Evolutionary conservation across 2,797 vertebrate species (phyloP).

Genomic region (Cuniculus paca): DNA sequence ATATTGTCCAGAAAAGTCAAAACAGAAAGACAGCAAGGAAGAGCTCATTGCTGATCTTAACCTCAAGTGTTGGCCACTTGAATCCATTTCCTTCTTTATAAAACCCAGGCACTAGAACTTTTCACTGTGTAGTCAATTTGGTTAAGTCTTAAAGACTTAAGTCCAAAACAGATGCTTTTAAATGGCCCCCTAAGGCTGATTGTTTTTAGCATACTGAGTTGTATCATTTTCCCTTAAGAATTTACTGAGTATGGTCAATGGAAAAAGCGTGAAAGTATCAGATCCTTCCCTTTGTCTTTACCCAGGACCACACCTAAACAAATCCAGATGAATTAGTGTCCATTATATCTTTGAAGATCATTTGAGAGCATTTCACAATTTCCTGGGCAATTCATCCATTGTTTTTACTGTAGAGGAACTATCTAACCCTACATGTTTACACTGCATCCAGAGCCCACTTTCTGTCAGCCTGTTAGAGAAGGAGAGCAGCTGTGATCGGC

Average conservation of each 20-base stretch:
- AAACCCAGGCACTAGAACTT: slow-evolving; percentile 59
- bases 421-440: slow-evolving; percentile 53
- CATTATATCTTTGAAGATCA: slow-evolving; percentile 74
- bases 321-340: slow-evolving; percentile 73
- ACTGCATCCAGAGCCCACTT: slow-evolving; percentile 50
- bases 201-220: slow-evolving; percentile 51
- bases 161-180: slow-evolving; percentile 64
- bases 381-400: slow-evolving; percentile 61
- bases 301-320: slow-evolving; percentile 72
- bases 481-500: slow-evolving; percentile 4
- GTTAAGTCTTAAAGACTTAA: slow-evolving; percentile 54
- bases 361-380: slow-evolving; percentile 70
- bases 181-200: slow-evolving; percentile 52
- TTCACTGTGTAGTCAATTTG: slow-evolving; percentile 56
- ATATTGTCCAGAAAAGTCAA: slow-evolving; percentile 76
- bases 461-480: slow-evolving; percentile 40
- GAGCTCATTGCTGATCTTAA: slow-evolving; percentile 58
- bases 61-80: slow-evolving; percentile 27
- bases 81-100: slow-evolving; percentile 53
- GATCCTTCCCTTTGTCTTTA: slow-evolving; percentile 65
- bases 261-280: slow-evolving; percentile 60
- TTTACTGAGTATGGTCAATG: slow-evolving; percentile 40
- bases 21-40: slow-evolving; percentile 68
- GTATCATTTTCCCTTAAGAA: slow-evolving; percentile 53
- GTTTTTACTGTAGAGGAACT: slow-evolving; percentile 62